Evolutionary conservation across 2,113 vertebrate species (phyloP), one percentile per base, ranked within the genome.

Genomic region (Gobiocypris rarus): DNA sequence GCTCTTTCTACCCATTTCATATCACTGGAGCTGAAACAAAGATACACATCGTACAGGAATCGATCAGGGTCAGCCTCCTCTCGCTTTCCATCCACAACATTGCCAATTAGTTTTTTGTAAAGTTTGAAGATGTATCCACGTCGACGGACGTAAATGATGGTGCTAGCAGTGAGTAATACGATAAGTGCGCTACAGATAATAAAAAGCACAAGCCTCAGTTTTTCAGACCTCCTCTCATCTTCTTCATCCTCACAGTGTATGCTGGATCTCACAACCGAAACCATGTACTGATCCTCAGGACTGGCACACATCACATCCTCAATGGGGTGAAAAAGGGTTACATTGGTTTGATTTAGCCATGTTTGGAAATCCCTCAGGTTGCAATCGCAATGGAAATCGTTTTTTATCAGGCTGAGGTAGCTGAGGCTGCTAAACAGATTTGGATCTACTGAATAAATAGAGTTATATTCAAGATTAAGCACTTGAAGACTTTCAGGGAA

Each of bases 1-100:
- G 95, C 94, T 0, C 88, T 91, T 81, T 97, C 95, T 67, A 97
- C 96, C 96, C 97, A 99, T 10, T 90, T 86, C 11, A 97, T 97
- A 89, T 98, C 95, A 3, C 81, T 94, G 84, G 89, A 88, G 82
- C 94, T 96, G 87, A 96, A 98, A 92, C 96, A 97, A 13, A 99
- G 38, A 83, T 95, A 99, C 0, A 93, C 94, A 2, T 99, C 96
- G 0, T 97, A 97, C 81, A 75, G 91, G 82, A 90, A 89, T 0
- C 28, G 17, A 0, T 92, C 89, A 0, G 59, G 15, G 10, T 78
- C 61, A 17, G 82, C 50, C 0, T 4, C 9, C 7, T 1, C 19
- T 8, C 10, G 31, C 0, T 34, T 87, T 3, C 86, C 92, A 11
- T 84, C 85, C 0, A 94, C 45, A 9, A 96, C 11, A 26, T 86